These are phyloP conservation scores for Gastrophryne carolinensis DNA, from an alignment of 2,797 vertebrate genomes.

Conservation along the genomic window DNA sequence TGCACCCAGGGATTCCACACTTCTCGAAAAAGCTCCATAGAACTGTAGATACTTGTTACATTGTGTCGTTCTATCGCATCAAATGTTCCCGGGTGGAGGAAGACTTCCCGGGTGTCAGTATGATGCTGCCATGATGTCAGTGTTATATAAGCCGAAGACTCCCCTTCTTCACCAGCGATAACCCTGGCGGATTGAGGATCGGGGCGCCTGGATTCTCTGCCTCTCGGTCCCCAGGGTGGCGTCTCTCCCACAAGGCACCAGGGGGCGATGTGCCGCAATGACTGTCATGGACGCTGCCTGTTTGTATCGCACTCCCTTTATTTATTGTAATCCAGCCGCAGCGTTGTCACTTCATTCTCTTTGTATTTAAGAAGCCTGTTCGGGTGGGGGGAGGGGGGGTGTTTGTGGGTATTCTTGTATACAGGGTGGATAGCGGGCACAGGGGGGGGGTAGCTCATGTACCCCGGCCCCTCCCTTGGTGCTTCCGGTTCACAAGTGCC, in stretches of 20 bases:
- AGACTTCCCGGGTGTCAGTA: no score
- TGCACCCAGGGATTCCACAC: no score
- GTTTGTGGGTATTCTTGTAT: constrained; percentile 16
- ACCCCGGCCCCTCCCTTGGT: not conserved
- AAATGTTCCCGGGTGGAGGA: no score
- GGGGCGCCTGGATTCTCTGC: no score
- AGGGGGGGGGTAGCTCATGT: constrained; percentile 3
- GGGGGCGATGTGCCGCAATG: not conserved
- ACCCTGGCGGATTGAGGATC: no score
- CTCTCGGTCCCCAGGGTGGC: not conserved
- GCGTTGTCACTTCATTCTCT: constrained; percentile 21
- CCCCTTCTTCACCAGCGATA: no score
- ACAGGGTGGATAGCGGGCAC: constrained; percentile 32
- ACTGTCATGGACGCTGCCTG: not conserved
- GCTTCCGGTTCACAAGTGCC: constrained; percentile 47
- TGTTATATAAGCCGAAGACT: no score
- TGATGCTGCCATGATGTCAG: no score
- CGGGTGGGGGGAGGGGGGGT: not conserved
- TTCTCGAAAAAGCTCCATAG: no score
- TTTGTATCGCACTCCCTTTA: constrained; percentile 27
- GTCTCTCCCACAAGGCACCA: not conserved
- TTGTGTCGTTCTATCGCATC: no score
- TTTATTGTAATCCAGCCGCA: constrained; percentile 48
- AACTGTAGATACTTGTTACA: no score
- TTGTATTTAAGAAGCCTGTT: constrained; percentile 43